Conservation (phyloP, 1,140 invertebrate genomes). For the Drosophila pectinifera region DNA sequence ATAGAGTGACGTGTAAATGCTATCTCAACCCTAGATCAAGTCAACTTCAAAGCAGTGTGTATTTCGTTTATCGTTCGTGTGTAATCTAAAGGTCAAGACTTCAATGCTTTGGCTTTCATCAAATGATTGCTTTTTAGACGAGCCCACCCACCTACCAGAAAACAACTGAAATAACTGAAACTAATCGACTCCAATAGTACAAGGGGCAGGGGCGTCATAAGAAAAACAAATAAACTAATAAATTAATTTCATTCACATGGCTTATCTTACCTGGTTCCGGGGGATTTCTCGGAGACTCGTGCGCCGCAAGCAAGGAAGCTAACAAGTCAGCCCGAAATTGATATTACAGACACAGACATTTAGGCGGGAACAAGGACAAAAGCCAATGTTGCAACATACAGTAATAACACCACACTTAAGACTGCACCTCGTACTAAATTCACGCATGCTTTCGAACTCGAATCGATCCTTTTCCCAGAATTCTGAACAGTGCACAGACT, state of each 20-base stretch:
- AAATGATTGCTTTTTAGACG: not conserved
- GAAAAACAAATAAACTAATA: conserved; percentile 16
- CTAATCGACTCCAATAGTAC: conserved; percentile 5
- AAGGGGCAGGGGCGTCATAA: not conserved
- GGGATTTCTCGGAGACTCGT: conserved; percentile 8
- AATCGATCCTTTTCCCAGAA: not conserved
- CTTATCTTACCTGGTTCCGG: conserved; percentile 45
- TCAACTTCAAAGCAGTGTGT: not conserved
- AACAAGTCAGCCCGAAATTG: conserved; percentile 15
- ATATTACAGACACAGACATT: conserved; percentile 30
- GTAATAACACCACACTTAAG: conserved; percentile 15
- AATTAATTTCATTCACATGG: conserved; percentile 19
- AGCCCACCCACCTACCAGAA: conserved; percentile 10
- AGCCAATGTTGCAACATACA: conserved; percentile 29
- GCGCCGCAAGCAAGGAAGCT: conserved; percentile 2
- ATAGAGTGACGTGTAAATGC: conserved; percentile 5
- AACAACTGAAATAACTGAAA: conserved; percentile 19
- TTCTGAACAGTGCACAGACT: not conserved
- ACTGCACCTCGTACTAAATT: conserved; percentile 22
- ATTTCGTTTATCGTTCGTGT: not conserved
- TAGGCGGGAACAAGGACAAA: conserved; percentile 38
- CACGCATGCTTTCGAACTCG: conserved; percentile 39
- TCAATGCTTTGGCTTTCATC: not conserved
- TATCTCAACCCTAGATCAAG: not conserved
- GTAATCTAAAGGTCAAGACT: conserved; percentile 17